Conservation (phyloP, 2,888 invertebrate species). For the Rhagium mordax region DNA sequence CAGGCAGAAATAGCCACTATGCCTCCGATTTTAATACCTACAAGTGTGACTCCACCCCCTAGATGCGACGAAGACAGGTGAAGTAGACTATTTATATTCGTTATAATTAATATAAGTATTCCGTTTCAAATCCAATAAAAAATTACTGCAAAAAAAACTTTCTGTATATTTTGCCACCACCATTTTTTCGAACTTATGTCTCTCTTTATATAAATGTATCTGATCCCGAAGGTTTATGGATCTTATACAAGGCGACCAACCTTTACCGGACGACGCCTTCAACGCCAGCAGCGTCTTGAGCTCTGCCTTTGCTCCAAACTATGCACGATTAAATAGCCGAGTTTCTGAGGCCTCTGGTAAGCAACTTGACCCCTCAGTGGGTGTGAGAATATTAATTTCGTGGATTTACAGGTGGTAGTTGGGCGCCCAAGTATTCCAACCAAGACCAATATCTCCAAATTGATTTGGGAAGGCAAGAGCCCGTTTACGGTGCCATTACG, state of each 20-base stretch:
- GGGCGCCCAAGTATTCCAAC: slow-evolving; percentile 78
- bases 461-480: slow-evolving; percentile 75
- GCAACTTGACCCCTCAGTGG: too few relatives aligned
- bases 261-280: slow-evolving; percentile 73
- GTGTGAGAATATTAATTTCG: slow-evolving; percentile 1
- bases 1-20: slow-evolving; percentile 8
- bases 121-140: too few relatives aligned
- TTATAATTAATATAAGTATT: too few relatives aligned
- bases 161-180: too few relatives aligned
- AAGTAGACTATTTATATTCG: slow-evolving; percentile 25
- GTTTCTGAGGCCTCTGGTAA: slow-evolving; percentile 52
- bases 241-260: slow-evolving; percentile 71
- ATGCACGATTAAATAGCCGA: slow-evolving; percentile 69
- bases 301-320: slow-evolving; percentile 71
- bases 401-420: slow-evolving; percentile 74
- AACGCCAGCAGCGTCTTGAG: slow-evolving; percentile 74
- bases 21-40: slow-evolving; percentile 48
- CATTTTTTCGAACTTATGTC: too few relatives aligned
- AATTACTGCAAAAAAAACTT: too few relatives aligned
- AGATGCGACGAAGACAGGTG: slow-evolving; percentile 69
- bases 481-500: slow-evolving; percentile 82
- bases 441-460: slow-evolving; percentile 79
- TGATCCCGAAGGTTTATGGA: slow-evolving; percentile 66
- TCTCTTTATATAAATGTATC: too few relatives aligned
- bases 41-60: slow-evolving; percentile 70